Base-by-base conservation (phyloP, 1,140 invertebrate genomes). In the Cotesia vestalis region DNA sequence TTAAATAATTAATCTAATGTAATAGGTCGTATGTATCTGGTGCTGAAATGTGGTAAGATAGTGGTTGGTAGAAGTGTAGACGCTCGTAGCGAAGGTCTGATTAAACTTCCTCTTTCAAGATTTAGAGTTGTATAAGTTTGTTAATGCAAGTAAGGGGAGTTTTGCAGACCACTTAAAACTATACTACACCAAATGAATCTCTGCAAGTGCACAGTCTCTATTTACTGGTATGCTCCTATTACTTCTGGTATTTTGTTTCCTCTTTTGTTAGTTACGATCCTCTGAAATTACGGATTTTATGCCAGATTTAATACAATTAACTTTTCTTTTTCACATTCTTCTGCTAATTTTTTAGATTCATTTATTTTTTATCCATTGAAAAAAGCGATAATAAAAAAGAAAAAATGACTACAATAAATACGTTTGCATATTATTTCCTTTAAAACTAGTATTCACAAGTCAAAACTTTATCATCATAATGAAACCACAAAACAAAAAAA, bases 141-240 rank as follows among this genome's bases (percentile, higher is more conserved):
- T 55, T n/a, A 55, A 55, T 46, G 40, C 11, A 55, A 55, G 53
- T 55, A 55, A 5, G 53, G n/a, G 5, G 53, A 55, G 53, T 55
- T 55, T 55, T 14, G 53, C 53, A 46, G 53, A 55, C 53, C 53
- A 55, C 53, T 55, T n/a, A 55, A 55, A 55, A n/a, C 40, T 46
- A 40, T 55, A 17, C 40, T 46, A 40, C 12, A 17, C 53, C 17
- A 17, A 55, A 55, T 17, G 53, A 55, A 55, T 55, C 53, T 17
- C n/a, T 14, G 53, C 8, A 55, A 55, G n/a, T 55, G 53, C 53
- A 27, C 27, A 14, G 53, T 55, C 53, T 55, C 17, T 4, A 14
- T 9, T 46, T 46, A 8, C 40, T 9, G 40, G 27, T 27, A 27
- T 27, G 27, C 27, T 27, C 27, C 40, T 46, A 46, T 46, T 46